These are phyloP conservation scores for Antitype chi DNA, from an alignment of 2,888 invertebrate genomes.

Conservation along the genomic window DNA sequence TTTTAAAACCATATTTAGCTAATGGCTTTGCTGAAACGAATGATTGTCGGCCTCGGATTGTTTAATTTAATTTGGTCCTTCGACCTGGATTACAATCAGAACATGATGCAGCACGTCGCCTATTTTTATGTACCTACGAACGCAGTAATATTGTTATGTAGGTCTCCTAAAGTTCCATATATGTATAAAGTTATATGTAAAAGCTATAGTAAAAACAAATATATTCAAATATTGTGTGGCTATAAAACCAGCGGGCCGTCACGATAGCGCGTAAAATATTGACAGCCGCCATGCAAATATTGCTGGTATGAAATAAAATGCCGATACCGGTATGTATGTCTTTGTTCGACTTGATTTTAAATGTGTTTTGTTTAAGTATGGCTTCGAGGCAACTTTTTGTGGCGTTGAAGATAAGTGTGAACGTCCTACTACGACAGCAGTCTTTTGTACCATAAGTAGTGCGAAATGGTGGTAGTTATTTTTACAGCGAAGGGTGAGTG, in stretches of 20 bases:
- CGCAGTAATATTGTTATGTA: not conserved
- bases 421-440: not conserved
- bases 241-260: constrained; percentile 70
- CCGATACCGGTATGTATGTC: constrained; percentile 40
- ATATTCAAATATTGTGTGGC: constrained; percentile 60
- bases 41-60: too few species aligned
- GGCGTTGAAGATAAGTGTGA: not conserved
- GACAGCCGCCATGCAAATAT: constrained; percentile 72
- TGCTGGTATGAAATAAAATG: constrained; percentile 67
- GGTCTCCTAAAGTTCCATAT: not conserved
- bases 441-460: not conserved
- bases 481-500: too few species aligned
- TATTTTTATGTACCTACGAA: not conserved
- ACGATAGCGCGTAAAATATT: constrained; percentile 80
- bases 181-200: constrained; percentile 15
- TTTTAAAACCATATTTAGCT: not conserved
- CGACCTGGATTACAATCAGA: not conserved
- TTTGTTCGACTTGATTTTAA: constrained; percentile 44
- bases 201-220: constrained; percentile 54
- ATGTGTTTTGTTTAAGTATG: constrained; percentile 36
- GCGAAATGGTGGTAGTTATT: too few species aligned
- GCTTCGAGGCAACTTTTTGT: not conserved
- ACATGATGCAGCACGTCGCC: too few species aligned
- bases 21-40: not conserved
- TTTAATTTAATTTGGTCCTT: not conserved